Evolutionary conservation across 2,797 vertebrate genomes (phyloP).

Genomic region (Orientallactaga sibirica): DNA sequence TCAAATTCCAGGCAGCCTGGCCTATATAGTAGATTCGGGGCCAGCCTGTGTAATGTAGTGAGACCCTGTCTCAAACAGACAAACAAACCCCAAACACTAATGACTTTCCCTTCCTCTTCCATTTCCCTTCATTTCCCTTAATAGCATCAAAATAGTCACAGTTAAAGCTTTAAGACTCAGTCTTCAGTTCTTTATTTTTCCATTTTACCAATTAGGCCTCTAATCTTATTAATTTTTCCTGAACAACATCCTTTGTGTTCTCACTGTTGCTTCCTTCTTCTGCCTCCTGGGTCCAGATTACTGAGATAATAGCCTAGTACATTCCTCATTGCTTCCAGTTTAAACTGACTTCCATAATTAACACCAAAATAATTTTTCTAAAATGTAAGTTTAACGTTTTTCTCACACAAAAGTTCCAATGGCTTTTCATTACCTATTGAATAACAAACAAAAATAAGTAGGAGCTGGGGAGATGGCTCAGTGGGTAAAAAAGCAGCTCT

Average conservation of each 20-base stretch:
- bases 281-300: slow-evolving; percentile 57
- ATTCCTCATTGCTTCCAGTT: slow-evolving; percentile 51
- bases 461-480: too few species aligned
- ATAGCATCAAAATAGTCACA: slow-evolving; percentile 39
- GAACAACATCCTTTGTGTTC: slow-evolving; percentile 52
- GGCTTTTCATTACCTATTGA: slow-evolving; percentile 40
- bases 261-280: slow-evolving; percentile 41
- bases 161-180: slow-evolving; percentile 23
- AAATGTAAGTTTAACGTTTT: slow-evolving; percentile 24
- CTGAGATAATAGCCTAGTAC: slow-evolving; percentile 50
- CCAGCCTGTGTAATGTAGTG: not conserved
- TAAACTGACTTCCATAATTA: slow-evolving; percentile 46
- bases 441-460: not conserved
- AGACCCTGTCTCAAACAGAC: not conserved
- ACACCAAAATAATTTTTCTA: slow-evolving; percentile 33
- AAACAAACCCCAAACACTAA: not conserved
- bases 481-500: too few species aligned
- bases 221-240: slow-evolving; percentile 73
- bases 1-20: not conserved
- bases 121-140: slow-evolving; percentile 45
- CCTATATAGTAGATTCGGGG: not conserved
- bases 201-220: slow-evolving; percentile 43
- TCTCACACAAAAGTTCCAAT: slow-evolving; percentile 22
- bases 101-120: slow-evolving; percentile 32
- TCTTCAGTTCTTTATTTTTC: slow-evolving; percentile 68